Conservation (phyloP, 2,113 vertebrate species). For the Lycaon pictus region DNA sequence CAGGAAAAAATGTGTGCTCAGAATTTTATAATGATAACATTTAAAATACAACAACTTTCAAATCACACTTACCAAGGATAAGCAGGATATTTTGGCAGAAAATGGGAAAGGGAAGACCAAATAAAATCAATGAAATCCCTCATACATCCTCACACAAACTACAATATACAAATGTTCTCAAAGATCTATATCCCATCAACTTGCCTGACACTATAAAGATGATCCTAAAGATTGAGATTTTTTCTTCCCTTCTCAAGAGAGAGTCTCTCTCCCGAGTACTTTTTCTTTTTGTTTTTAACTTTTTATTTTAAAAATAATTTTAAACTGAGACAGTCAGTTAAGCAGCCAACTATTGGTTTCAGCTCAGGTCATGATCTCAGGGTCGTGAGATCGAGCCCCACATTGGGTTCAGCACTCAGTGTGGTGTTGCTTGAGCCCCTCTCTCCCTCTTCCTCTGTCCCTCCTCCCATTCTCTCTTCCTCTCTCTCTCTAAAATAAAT, state of each 20-base stretch:
- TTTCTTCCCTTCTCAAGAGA: not conserved
- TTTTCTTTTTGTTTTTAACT: not conserved
- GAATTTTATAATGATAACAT: not conserved
- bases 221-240: not conserved
- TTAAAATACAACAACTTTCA: slow-evolving; percentile 33
- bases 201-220: not conserved
- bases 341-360: not conserved
- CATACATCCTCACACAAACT: not conserved
- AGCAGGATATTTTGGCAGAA: not conserved
- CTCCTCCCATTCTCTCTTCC: not conserved
- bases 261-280: not conserved
- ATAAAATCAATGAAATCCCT: slow-evolving; percentile 36
- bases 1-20: slow-evolving; percentile 10
- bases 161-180: not conserved
- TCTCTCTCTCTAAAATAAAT: not conserved
- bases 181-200: not conserved
- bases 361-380: not conserved
- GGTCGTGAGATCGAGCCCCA: not conserved
- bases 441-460: not conserved
- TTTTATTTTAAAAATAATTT: slow-evolving; percentile 55
- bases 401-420: not conserved
- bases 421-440: not conserved
- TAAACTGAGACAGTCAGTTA: not conserved
- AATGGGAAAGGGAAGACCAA: not conserved
- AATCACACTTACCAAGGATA: slow-evolving; percentile 11